A percentile compares a stretch with the other conserved stretches of the same genome.
phyloP scores from a whole-genome alignment of 1,140 invertebrate species.

The Calycopis cecrops region DNA sequence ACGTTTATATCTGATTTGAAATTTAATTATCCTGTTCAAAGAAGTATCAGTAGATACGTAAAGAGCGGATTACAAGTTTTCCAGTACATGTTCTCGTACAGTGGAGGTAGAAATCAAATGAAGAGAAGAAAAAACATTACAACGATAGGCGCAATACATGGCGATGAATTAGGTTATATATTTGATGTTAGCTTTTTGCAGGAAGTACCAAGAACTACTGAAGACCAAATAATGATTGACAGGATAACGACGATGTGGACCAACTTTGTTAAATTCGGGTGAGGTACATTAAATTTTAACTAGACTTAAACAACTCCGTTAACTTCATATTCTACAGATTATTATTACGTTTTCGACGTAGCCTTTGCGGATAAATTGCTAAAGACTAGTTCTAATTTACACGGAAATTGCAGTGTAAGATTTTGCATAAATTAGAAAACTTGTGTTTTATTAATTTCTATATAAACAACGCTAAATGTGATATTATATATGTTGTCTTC shows the following conservation, averaged over 20 bases:
- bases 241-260: slow-evolving; percentile 35
- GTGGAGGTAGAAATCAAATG: slow-evolving; percentile 26
- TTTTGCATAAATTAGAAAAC: too few species aligned
- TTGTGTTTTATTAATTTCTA: too few species aligned
- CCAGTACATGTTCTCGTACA: slow-evolving; percentile 34
- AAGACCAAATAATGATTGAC: slow-evolving; percentile 29
- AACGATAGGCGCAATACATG: slow-evolving; percentile 25
- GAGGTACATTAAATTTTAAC: slow-evolving; percentile 1
- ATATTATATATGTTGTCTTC: too few species aligned
- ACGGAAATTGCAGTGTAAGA: too few species aligned
- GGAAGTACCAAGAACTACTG: slow-evolving; percentile 4
- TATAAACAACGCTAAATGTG: too few species aligned
- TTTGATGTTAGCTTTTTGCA: slow-evolving; percentile 24
- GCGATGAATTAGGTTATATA: slow-evolving; percentile 34
- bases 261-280: slow-evolving; percentile 41
- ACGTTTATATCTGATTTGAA: slow-evolving; percentile 29
- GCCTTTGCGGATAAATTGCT: too few species aligned
- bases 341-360: too few species aligned
- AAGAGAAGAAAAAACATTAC: slow-evolving; percentile 22
- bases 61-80: slow-evolving; percentile 25
- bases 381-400: too few species aligned
- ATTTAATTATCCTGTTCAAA: slow-evolving; percentile 25
- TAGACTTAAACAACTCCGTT: too few species aligned
- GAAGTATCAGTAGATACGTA: slow-evolving; percentile 23
- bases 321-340: too few species aligned